These are phyloP conservation scores for Zenarchopterus dispar DNA, from an alignment of 2,797 vertebrate species.

Conservation along the genomic window DNA sequence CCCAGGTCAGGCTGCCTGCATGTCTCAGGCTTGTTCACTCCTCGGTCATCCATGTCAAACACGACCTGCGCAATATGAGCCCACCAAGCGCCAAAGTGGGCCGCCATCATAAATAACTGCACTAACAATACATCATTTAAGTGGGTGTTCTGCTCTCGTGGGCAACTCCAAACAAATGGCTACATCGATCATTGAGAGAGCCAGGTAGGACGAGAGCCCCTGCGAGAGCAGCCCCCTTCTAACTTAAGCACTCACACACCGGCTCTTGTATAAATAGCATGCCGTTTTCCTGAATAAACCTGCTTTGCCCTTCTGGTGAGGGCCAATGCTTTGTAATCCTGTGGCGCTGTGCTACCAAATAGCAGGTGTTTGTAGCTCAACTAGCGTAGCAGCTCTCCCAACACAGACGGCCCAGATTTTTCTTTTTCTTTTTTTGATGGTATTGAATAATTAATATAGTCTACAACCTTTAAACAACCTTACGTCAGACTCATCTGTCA, in stretches of 20 bases:
- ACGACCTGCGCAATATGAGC: slow-evolving; percentile 73
- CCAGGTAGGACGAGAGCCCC: slow-evolving; percentile 63
- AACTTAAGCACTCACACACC: slow-evolving; percentile 61
- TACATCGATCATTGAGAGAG: slow-evolving; percentile 79
- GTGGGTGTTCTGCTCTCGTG: slow-evolving; percentile 79
- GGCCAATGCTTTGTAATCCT: slow-evolving; percentile 69
- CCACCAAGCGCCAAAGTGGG: slow-evolving; percentile 67
- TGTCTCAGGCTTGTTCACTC: slow-evolving; percentile 79
- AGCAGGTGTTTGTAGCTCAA: slow-evolving; percentile 71
- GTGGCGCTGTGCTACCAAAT: slow-evolving; percentile 55
- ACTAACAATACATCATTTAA: slow-evolving; percentile 82
- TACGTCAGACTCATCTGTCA: slow-evolving; percentile 81
- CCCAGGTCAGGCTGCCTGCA: slow-evolving; percentile 67
- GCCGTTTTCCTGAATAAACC: slow-evolving; percentile 68
- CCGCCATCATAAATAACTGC: slow-evolving; percentile 82
- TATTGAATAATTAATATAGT: slow-evolving; percentile 80
- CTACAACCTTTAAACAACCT: slow-evolving; percentile 85
- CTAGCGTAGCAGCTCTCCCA: slow-evolving; percentile 44
- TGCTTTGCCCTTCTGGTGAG: slow-evolving; percentile 30
- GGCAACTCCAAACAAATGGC: slow-evolving; percentile 85
- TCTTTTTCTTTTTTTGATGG: slow-evolving; percentile 64
- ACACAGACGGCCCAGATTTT: slow-evolving; percentile 70
- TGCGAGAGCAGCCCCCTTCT: slow-evolving; percentile 47
- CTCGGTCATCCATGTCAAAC: slow-evolving; percentile 80
- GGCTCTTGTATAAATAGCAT: slow-evolving; percentile 68